Conservation (phyloP, 2,797 vertebrate species). For the Brotula barbata region DNA sequence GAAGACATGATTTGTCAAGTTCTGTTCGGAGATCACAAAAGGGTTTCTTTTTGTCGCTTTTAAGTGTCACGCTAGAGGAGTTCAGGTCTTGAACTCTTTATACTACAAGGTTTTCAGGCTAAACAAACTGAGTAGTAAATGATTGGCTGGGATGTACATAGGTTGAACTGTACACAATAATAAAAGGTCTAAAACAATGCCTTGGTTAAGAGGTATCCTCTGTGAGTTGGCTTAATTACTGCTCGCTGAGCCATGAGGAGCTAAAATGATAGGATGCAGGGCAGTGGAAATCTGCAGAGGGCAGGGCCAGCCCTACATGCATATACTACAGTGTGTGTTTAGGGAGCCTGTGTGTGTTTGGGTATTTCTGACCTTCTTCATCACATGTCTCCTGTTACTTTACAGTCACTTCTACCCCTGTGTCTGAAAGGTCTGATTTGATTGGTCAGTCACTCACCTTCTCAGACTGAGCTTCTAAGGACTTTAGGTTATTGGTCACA, state of each 20-base stretch:
- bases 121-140: constrained; percentile 28
- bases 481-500: constrained; percentile 98
- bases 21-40: background rate
- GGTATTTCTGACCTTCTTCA: background rate
- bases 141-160: constrained; percentile 18
- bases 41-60: constrained; percentile 5
- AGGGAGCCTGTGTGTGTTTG: constrained; percentile 16
- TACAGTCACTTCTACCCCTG: too few species aligned
- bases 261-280: constrained; percentile 49
- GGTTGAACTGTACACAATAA: constrained; percentile 34
- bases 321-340: constrained; percentile 13
- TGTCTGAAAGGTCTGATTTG: too few species aligned
- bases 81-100: constrained; percentile 1
- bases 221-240: constrained; percentile 39
- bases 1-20: background rate
- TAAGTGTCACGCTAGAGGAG: constrained; percentile 5
- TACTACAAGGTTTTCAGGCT: constrained; percentile 10
- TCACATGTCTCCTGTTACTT: too few species aligned
- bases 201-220: constrained; percentile 34
- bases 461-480: constrained; percentile 95
- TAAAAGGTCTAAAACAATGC: constrained; percentile 37
- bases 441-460: constrained; percentile 87
- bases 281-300: constrained; percentile 7
- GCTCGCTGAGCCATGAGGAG: constrained; percentile 22
- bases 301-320: constrained; percentile 15